Base-by-base conservation (phyloP, 2,888 invertebrate genomes). In the Bhutanitis thaidina region DNA sequence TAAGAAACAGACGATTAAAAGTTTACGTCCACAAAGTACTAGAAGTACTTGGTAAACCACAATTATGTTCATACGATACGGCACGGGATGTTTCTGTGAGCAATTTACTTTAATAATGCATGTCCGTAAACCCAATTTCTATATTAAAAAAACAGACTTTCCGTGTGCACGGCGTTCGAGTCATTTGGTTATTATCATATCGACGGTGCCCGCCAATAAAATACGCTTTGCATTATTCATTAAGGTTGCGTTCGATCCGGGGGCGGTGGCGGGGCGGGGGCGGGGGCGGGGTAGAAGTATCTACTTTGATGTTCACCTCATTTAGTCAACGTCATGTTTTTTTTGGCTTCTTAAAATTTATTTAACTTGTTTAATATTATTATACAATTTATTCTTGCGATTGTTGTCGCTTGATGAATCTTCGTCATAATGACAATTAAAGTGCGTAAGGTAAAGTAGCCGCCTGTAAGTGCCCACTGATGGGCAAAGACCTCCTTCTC, bases 161-260 rank as follows among this genome's bases (percentile, higher is more conserved):
- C 30, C 7, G 12, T n/a, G 15, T n/a, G 1, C 20, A 27, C 12
- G 14, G 35, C 25, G 38, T 47, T 39, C 16, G 37, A 43, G 36
- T 41, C 36, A 43, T 25, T 49, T 25, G 7, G n/a, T 13, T 39
- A 38, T 50, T 50, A 44, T 50, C 49, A 50, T 44, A 50, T 50
- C 39, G 49, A 50, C 34, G 39, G 49, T 3, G 43, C 43, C 9
- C 36, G 49, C 38, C 49, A 44, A 50, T 44, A 39, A 50, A 44
- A 50, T 50, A 25, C 38, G 44, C 49, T 50, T 44, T 38, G 44
- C 49, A 38, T 43, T 50, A 50, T 50, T 43, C 44, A 50, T 50
- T 38, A 39, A 12, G 36, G 15, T 1, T 13, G 45, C 37, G 25
- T 15, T 5, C 20, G 8, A 12, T 5, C 43, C 38, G 48, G 12